These are phyloP conservation scores for Acrossocheilus wenchowensis DNA, from an alignment of 2,797 vertebrate genomes.

Conservation along the genomic window DNA sequence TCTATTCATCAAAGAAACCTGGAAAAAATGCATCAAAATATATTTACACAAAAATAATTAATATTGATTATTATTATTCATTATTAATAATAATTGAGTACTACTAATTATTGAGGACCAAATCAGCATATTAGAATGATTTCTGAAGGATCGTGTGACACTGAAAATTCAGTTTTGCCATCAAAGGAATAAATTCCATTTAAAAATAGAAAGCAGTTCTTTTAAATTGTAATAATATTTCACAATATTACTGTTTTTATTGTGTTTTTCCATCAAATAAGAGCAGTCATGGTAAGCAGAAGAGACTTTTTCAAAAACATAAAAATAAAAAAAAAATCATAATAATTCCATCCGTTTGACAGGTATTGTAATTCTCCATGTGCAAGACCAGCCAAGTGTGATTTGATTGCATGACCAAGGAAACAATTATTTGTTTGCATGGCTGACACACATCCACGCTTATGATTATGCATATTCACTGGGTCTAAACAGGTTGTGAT, in stretches of 20 bases:
- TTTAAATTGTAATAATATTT: neutral
- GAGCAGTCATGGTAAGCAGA: neutral
- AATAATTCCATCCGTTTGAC: neutral
- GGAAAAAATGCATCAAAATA: neutral
- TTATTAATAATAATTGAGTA: no score
- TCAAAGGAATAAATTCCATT: neutral
- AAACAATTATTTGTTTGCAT: conserved; percentile 26
- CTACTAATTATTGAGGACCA: neutral
- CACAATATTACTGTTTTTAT: neutral
- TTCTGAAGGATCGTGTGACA: neutral
- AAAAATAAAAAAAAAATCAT: neutral
- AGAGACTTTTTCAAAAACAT: neutral
- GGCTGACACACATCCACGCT: conserved; percentile 63
- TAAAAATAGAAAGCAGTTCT: neutral
- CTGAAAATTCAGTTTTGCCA: neutral
- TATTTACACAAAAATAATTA: neutral
- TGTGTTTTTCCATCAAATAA: neutral
- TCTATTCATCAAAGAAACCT: no score
- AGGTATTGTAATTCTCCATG: neutral
- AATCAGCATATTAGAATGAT: neutral
- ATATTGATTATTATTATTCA: neutral
- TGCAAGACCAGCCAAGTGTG: neutral
- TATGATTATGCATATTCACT: conserved; percentile 69
- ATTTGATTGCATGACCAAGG: neutral
- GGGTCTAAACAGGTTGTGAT: conserved; percentile 58